Base-by-base conservation (phyloP, 2,888 invertebrate genomes). In the Philaethria dido region DNA sequence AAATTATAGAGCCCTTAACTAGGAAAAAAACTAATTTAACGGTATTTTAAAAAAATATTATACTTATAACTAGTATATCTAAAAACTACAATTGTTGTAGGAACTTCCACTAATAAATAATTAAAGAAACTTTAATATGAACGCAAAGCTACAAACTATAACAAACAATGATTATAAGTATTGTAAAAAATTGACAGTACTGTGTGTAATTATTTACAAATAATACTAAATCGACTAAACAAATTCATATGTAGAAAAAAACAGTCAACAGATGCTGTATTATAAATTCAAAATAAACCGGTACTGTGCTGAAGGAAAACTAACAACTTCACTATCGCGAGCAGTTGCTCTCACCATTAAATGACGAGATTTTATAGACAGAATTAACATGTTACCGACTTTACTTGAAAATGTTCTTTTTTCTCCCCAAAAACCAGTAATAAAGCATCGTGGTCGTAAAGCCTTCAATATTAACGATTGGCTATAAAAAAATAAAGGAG, bases 341-440 rank as follows among this genome's bases (percentile, higher is more conserved):
- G 50, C 69, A 66, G 66, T 70, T 68, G 62, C 69, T 68, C 69
- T 69, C 63, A 69, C 66, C 69, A 69, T 69, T 69, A 70, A 70
- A 66, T 62, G 62, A 61, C 57, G 29, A 70, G 45, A 80, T 87
- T 87, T 88, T 89, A 89, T 85, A 80, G 82, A 80, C 79, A 78
- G 80, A 88, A 89, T 89, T 88, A 89, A 88, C 88, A 88, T 88
- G 88, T 88, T 85, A 86, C 84, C 80, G 80, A 80, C 80, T 86
- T 82, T 78, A 80, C 78, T 75, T 80, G 76, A 81, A 83, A 78
- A 75, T 72, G 69, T 71, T 77, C 78, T 79, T 84, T 84, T 83
- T 81, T 77, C 29, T 75, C 72, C 77, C 75, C 70, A 80, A 82
- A 83, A 81, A 76, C 77, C 73, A 73, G 86, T 82, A 83, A 86